Evolutionary conservation across 2,113 vertebrate species (phyloP), one percentile per base, ranked within the genome.

Genomic region (Marmota flaviventris): DNA sequence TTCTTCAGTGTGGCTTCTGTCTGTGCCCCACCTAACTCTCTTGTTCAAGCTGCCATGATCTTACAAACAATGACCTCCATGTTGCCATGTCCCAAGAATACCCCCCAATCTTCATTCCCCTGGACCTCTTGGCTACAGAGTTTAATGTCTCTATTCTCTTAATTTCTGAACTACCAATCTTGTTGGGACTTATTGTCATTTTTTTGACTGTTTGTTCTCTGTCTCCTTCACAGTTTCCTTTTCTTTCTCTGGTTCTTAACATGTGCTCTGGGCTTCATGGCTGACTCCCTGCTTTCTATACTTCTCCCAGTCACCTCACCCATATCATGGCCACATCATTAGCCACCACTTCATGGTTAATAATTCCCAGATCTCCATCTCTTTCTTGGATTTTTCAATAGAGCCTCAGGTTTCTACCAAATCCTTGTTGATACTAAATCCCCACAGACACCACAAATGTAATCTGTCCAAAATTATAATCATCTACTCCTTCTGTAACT

Each of bases 1-100:
- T 11, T 37, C 27, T 91, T 53, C 16, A 81, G 4, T 8, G 20
- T 25, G 27, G 53, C 20, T 81, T 58, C 27, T 73, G 6, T 70
- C 29, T 81, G 8, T n/a, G 42, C 11, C 4, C 45, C 27, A 27
- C 4, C 12, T 24, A 34, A 1, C 32, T 6, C 2, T 2, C 8
- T 25, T 17, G 34, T 37, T 14, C 18, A 81, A 86, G 53, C 20
- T 73, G 27, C 18, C 14, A 39, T 29, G 13, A 34, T 22, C 20
- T 51, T 16, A 14, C 27, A 65, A 67, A 6, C 29, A 45, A 5
- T 18, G 29, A 45, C 12, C 5, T 82, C 22, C n/a, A 1, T 42
- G 5, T 75, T 56, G 27, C 75, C 10, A 12, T 1, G 8, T 65
- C 22, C 42, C 14, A 16, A 53, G 3, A 12, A 58, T 25, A 34